phyloP scores from a whole-genome alignment of 2,797 vertebrate genomes.

The Coreius guichenoti region DNA sequence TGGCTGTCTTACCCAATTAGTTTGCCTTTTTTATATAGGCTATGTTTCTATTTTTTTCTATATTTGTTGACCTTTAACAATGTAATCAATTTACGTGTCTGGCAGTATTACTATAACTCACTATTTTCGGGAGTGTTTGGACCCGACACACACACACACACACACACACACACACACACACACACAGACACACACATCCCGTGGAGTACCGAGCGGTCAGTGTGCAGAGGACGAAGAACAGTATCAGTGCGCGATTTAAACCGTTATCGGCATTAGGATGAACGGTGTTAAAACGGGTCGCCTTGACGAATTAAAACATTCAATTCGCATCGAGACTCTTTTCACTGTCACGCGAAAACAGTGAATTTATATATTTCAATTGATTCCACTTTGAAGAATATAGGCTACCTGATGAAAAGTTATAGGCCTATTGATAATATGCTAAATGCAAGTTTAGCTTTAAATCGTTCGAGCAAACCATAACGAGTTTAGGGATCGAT shows the following conservation, averaged over 20 bases:
- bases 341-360: not conserved
- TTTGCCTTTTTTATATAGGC: not conserved
- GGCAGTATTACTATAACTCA: too few relatives aligned
- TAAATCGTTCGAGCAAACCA: not conserved
- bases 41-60: not conserved
- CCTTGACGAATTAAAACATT: not conserved
- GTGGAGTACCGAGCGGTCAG: too few relatives aligned
- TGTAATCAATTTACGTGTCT: not conserved
- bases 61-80: not conserved
- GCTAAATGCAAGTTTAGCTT: not conserved
- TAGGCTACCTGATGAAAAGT: not conserved
- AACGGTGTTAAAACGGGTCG: not conserved
- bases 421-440: not conserved
- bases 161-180: too few relatives aligned
- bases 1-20: not conserved
- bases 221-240: too few relatives aligned
- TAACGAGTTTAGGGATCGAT: not conserved
- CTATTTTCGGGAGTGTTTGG: not conserved
- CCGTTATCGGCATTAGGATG: not conserved
- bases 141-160: too few relatives aligned
- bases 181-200: not conserved
- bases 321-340: not conserved
- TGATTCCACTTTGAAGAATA: not conserved
- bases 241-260: not conserved
- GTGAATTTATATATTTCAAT: not conserved